Conservation (phyloP, 92 coral and sea anemone species). For the Epizoanthus rinbou region DNA sequence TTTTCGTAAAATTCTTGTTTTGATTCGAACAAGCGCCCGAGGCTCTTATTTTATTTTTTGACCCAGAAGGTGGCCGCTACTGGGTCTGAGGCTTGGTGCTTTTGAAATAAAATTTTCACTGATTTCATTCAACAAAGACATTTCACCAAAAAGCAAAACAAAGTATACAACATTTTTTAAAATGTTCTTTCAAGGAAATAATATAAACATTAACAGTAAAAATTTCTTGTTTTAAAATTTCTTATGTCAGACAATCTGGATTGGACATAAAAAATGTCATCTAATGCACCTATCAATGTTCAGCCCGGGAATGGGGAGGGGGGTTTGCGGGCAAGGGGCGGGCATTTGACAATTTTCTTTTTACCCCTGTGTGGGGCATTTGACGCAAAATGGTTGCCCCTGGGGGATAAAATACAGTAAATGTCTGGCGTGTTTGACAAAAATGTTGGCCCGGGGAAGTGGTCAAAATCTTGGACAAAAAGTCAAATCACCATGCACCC, state of each 20-base stretch:
- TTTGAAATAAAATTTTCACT: conserved; percentile 27
- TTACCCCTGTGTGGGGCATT: background rate
- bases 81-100: conserved; percentile 21
- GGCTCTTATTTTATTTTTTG: conserved; percentile 29
- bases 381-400: conserved; percentile 31
- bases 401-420: conserved; percentile 33
- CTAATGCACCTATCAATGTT: background rate
- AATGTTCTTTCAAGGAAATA: conserved; percentile 7
- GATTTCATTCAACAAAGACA: conserved; percentile 36
- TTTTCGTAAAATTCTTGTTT: conserved; percentile 14
- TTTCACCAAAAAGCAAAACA: conserved; percentile 33
- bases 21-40: conserved; percentile 28
- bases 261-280: too few relatives aligned
- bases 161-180: conserved; percentile 19
- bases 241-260: too few relatives aligned
- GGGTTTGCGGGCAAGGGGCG: background rate
- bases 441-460: conserved; percentile 41
- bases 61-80: conserved; percentile 28
- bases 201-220: conserved; percentile 2
- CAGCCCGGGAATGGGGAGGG: background rate
- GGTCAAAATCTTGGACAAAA: conserved; percentile 26
- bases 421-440: conserved; percentile 35
- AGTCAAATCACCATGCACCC: conserved; percentile 31
- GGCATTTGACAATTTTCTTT: background rate
- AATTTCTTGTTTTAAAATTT: background rate